Evolutionary conservation across 2,888 invertebrate genomes (phyloP).

Genomic region (Ctena decussata): DNA sequence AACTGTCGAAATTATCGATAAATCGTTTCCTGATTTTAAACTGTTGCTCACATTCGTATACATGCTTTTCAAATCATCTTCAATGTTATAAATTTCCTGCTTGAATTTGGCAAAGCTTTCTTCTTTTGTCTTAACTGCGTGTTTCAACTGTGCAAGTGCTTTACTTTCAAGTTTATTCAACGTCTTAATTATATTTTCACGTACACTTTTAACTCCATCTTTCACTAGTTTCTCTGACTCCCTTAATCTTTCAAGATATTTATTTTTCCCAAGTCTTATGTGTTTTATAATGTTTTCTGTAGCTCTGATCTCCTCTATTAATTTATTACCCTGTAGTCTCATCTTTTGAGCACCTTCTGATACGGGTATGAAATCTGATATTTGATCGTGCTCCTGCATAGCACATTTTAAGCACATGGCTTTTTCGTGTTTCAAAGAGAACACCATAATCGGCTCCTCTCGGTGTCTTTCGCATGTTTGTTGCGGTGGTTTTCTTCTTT

Average conservation of each 20-base stretch:
- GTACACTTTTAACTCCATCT: conserved; percentile 33
- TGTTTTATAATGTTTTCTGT: conserved; percentile 33
- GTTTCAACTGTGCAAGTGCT: conserved; percentile 36
- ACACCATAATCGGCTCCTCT: conserved; percentile 52
- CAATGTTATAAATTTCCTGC: conserved; percentile 31
- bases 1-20: conserved; percentile 36
- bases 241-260: conserved; percentile 33
- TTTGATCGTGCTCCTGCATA: conserved; percentile 51
- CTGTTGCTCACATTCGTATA: conserved; percentile 22
- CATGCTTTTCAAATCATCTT: conserved; percentile 51
- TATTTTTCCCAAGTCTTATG: conserved; percentile 31
- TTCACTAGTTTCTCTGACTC: conserved; percentile 41
- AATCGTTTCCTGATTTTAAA: conserved; percentile 32
- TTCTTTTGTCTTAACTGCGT: conserved; percentile 33
- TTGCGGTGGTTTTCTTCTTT: background rate
- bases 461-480: conserved; percentile 49
- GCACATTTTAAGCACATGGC: conserved; percentile 65
- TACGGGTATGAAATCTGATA: conserved; percentile 57
- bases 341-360: conserved; percentile 51
- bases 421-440: conserved; percentile 37
- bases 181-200: conserved; percentile 43
- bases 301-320: conserved; percentile 40
- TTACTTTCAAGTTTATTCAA: conserved; percentile 56
- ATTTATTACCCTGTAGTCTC: conserved; percentile 34
- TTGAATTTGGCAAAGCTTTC: conserved; percentile 36